Percentiles rank a stretch among this genome's conserved stretches.
phyloP scores from a whole-genome alignment of 2,113 vertebrate genomes.

The Nothocercus nigrocapillus region DNA sequence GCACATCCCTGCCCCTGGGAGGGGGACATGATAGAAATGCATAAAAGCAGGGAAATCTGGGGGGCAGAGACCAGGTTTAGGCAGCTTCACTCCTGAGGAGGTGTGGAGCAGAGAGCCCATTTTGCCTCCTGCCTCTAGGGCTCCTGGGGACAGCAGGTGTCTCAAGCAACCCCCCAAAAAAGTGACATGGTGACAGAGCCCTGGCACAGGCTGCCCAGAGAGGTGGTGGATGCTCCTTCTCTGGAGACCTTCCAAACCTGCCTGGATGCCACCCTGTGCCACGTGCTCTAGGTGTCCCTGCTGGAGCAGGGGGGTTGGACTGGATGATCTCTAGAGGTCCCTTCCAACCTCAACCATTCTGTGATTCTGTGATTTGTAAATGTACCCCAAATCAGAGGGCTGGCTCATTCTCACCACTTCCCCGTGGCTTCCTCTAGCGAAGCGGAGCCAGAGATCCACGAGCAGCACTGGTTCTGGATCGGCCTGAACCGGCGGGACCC shows the following conservation, averaged over 20 bases:
- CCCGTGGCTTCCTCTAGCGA: slow-evolving; percentile 53
- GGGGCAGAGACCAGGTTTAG: background rate
- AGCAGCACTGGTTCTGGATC: slow-evolving; percentile 98
- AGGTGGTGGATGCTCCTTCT: no score
- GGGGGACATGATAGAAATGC: background rate
- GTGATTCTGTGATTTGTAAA: background rate
- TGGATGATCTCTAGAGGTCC: no score
- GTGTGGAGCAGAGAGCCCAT: background rate
- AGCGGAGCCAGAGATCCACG: slow-evolving; percentile 87
- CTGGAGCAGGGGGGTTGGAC: no score
- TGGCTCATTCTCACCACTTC: background rate
- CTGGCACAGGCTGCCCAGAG: no score
- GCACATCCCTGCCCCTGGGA: background rate
- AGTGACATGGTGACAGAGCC: no score
- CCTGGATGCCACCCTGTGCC: no score
- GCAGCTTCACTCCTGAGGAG: accelerated
- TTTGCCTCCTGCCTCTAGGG: background rate
- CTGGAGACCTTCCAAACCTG: no score
- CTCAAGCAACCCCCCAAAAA: background rate
- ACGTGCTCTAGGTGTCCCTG: no score
- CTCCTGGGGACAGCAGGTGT: background rate
- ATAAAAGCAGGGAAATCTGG: background rate
- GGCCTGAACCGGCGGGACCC: slow-evolving; percentile 93
- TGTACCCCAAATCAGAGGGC: background rate
- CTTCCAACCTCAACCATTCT: no score